These are phyloP conservation scores for Pycnonotus jocosus DNA, from an alignment of 2,113 vertebrate genomes.

Conservation along the genomic window DNA sequence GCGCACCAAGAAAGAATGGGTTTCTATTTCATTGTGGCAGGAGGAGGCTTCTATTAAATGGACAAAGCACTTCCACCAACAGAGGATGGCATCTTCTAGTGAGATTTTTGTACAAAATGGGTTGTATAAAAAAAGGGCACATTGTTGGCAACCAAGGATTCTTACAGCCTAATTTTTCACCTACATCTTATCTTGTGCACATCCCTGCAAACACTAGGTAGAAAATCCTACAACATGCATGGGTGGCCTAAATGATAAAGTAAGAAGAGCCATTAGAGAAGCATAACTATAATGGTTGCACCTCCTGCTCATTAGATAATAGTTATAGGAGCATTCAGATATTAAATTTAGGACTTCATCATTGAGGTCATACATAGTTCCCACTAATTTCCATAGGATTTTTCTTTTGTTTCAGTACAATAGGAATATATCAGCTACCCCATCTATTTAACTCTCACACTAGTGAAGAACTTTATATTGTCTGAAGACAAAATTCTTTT, in stretches of 20 bases:
- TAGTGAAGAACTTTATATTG: neutral
- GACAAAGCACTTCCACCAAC: neutral
- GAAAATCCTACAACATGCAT: neutral
- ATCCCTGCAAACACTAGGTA: neutral
- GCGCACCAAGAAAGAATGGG: neutral
- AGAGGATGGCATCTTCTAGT: neutral
- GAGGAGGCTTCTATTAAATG: neutral
- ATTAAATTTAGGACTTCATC: neutral
- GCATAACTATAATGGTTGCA: neutral
- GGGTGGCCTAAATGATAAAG: neutral
- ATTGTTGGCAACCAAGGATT: neutral
- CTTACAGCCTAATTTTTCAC: neutral
- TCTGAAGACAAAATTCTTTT: neutral
- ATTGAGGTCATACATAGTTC: neutral
- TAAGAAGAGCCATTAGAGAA: neutral
- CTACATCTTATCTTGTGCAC: neutral
- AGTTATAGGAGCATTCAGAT: neutral
- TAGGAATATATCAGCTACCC: neutral
- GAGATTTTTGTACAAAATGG: neutral
- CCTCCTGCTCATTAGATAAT: neutral
- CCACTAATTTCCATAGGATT: neutral
- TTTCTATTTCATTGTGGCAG: neutral
- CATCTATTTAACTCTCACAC: neutral
- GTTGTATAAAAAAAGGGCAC: neutral
- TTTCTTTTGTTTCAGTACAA: neutral